Percentiles rank a stretch among this genome's conserved stretches.
phyloP scores from a whole-genome alignment of 2,113 vertebrate species.

The Zonotrichia leucophrys region DNA sequence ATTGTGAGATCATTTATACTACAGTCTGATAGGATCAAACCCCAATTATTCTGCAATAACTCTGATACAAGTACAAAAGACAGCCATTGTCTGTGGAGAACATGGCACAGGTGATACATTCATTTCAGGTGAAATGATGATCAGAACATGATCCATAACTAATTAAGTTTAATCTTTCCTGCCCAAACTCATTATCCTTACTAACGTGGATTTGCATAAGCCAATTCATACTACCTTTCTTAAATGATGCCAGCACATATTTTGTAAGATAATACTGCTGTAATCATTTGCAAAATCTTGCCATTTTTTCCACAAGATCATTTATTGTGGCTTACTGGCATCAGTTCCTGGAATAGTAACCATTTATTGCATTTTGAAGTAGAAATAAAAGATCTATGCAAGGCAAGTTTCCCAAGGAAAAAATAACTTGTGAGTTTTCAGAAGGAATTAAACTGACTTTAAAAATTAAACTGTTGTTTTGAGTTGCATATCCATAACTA shows the following conservation, averaged over 20 bases:
- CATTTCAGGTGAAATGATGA: neutral
- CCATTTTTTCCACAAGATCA: neutral
- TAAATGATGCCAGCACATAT: neutral
- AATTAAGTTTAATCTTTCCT: slow-evolving; percentile 19
- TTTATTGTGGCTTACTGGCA: neutral
- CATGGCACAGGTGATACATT: neutral
- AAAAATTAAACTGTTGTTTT: neutral
- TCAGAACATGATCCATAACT: neutral
- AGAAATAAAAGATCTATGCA: neutral
- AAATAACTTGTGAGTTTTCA: neutral
- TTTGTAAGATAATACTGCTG: neutral
- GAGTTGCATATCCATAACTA: neutral
- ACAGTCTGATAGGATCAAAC: neutral
- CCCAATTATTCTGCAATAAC: neutral
- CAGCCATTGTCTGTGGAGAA: neutral
- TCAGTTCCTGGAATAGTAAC: neutral
- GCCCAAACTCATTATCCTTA: neutral
- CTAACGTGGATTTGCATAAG: neutral
- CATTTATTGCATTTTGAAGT: neutral
- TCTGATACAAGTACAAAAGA: neutral
- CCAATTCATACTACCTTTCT: neutral
- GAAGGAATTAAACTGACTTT: neutral
- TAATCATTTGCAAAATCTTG: neutral
- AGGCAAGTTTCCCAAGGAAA: neutral
- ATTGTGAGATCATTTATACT: neutral